Evolutionary conservation across 2,888 invertebrate genomes (phyloP).

Genomic region (Chirona hameri): DNA sequence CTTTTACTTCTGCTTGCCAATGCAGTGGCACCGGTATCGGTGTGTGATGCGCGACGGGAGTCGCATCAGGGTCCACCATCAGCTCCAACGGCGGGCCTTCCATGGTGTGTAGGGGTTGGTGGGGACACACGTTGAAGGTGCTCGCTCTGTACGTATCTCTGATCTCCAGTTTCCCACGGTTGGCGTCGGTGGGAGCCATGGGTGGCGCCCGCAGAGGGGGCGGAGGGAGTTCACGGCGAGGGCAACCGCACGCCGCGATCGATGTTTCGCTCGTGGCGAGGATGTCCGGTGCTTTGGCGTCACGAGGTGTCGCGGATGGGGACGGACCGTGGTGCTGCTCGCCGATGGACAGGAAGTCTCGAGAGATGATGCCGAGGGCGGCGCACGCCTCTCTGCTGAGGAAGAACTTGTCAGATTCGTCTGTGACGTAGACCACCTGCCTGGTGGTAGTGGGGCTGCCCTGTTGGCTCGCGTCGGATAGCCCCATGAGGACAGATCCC

Average conservation of each 20-base stretch:
- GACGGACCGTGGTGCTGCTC: not conserved
- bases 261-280: slow-evolving; percentile 8
- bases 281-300: no score
- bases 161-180: not conserved
- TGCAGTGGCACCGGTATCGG: slow-evolving; percentile 31
- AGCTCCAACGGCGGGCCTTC: not conserved
- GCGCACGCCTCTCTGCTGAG: slow-evolving; percentile 29
- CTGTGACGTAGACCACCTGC: no score
- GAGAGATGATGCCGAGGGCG: slow-evolving; percentile 30
- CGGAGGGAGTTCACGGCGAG: no score
- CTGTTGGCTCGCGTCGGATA: not conserved
- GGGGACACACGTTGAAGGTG: not conserved
- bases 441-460: not conserved
- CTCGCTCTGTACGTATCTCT: not conserved
- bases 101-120: slow-evolving; percentile 14
- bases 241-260: not conserved
- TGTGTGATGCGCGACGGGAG: slow-evolving; percentile 14
- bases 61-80: no score
- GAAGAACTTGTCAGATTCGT: no score
- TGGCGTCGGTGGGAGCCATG: not conserved
- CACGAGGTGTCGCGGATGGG: no score
- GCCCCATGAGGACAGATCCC: no score
- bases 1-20: slow-evolving; percentile 32
- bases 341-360: slow-evolving; percentile 26
- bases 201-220: not conserved